Base-by-base conservation (phyloP, 2,797 vertebrate genomes). In the Lithobates sylvaticus region DNA sequence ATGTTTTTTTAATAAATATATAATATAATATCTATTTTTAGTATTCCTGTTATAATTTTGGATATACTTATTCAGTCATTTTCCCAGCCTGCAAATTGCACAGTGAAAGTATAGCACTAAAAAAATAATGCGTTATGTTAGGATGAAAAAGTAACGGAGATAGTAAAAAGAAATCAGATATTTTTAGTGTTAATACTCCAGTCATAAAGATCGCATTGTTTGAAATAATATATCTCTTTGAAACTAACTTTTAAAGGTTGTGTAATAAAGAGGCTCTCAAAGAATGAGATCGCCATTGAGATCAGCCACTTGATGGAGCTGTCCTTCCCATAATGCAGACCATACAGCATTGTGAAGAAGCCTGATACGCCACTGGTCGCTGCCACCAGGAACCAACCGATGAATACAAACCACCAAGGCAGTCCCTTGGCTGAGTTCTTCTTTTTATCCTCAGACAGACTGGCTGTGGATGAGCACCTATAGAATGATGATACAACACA, bases 311-410 rank as follows among this genome's bases (percentile, higher is more conserved):
- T 96, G 86, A 98, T 94, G 27, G 98, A 99, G 86, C 96, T 96
- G n/a, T 97, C 95, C 85, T 96, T 95, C 70, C 98, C 97, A 0
- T 99, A 98, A 1, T 96, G 97, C 87, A 99, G 92, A 36, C 97
- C 97, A 0, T 99, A 99, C 88, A 99, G 94, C 96, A 98, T 98
- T 12, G 98, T 99, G 84, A 98, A 98, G 92, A 97, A 99, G 84
- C 93, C 97, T 0, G 97, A 97, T 42, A 97, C 95, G 0, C 93
- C 83, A 0, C 97, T 97, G 77, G 97, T 98, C 71, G 93, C 93
- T 0, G 89, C 91, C 85, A 99, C 95, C 73, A 99, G 93, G 85
- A 94, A 92, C 98, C 98, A 99, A 61, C 95, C 98, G 1, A 98
- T 90, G 78, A 97, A 96, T 80, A 96, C 93, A 92, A 96, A 99